A percentile compares a stretch with the other conserved stretches of the same genome.
Evolutionary conservation across 2,113 vertebrate genomes (phyloP).

Genomic region (rat (Rattus norvegicus)): GRCr8 NC_086021.1:154562001-154562500

Average conservation of each 20-base stretch:
- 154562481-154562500: conserved; percentile 89
- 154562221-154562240: conserved; percentile 89
- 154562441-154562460: conserved; percentile 89
- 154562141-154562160: conserved; percentile 57
- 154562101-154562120: not conserved
- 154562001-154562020: not conserved
- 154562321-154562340: conserved; percentile 85
- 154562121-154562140: not conserved
- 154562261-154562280: conserved; percentile 90
- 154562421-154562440: conserved; percentile 88
- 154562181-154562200: conserved; percentile 76
- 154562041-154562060: not conserved
- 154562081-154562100: not conserved
- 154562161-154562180: conserved; percentile 70
- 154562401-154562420: conserved; percentile 90
- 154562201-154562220: conserved; percentile 83
- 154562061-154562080: not conserved
- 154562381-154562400: conserved; percentile 91
- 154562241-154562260: conserved; percentile 88
- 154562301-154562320: conserved; percentile 91
- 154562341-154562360: conserved; percentile 86
- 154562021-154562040: conserved; percentile 6
- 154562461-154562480: conserved; percentile 89
- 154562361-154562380: conserved; percentile 89
- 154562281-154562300: conserved; percentile 89